A percentile compares a stretch with the other conserved stretches of the same genome.
phyloP scores from a whole-genome alignment of 2,888 invertebrate genomes.

The Rotaria socialis region DNA sequence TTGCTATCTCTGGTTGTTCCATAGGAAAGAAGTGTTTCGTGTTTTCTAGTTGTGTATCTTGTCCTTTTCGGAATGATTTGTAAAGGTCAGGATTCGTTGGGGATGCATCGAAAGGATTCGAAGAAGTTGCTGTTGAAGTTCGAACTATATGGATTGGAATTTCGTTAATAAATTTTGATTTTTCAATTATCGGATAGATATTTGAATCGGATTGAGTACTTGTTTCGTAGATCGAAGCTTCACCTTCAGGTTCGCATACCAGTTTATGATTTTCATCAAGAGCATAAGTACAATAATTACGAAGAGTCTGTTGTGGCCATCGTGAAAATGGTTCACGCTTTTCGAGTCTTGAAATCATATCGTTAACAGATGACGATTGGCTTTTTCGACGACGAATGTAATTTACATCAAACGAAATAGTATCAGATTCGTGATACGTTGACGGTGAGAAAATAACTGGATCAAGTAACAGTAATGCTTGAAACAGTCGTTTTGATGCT shows the following conservation, averaged over 20 bases:
- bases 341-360: neutral
- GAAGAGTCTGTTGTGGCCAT: neutral
- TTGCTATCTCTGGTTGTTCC: neutral
- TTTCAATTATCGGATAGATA: neutral
- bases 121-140: neutral
- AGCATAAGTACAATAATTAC: slow-evolving; percentile 24
- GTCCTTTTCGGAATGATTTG: neutral
- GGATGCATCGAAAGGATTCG: rapidly evolving
- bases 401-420: no score
- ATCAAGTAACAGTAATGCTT: neutral
- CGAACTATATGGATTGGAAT: neutral
- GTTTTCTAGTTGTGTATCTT: neutral
- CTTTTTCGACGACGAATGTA: neutral
- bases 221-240: neutral
- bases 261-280: neutral
- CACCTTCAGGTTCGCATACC: neutral
- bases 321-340: neutral
- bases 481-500: neutral
- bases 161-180: neutral
- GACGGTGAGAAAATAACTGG: neutral
- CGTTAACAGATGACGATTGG: neutral
- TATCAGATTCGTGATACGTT: neutral
- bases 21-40: neutral
- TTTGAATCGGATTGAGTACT: neutral
- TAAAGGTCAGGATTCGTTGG: neutral